Percentiles rank a stretch among this genome's conserved stretches.
Evolutionary conservation across 2,113 vertebrate species (phyloP).

Genomic region (Artemisiospiza belli): DNA sequence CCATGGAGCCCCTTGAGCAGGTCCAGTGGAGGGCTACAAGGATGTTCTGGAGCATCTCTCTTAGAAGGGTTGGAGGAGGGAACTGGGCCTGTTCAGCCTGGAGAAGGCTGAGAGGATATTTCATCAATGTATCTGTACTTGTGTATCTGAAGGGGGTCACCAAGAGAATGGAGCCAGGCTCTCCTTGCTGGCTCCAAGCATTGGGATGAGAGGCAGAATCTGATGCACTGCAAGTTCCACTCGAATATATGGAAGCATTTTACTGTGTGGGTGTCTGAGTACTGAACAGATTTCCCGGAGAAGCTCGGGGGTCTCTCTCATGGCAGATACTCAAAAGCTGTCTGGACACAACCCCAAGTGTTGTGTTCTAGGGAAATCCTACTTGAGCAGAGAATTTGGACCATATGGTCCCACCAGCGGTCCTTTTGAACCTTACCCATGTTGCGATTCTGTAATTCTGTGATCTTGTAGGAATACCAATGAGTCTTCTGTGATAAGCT

Average conservation of each 20-base stretch:
- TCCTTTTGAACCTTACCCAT: background rate
- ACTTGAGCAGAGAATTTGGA: background rate
- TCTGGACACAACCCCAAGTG: background rate
- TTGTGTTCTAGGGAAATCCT: background rate
- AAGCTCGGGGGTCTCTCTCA: background rate
- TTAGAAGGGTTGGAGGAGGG: background rate
- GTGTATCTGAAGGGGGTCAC: fast-evolving
- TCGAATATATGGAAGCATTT: background rate
- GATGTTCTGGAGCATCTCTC: background rate
- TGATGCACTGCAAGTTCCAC: background rate
- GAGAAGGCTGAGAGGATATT: background rate
- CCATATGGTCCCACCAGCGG: background rate
- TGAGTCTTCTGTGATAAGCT: background rate
- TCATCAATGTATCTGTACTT: background rate
- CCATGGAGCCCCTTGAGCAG: background rate
- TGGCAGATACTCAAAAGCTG: background rate
- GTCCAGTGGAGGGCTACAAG: background rate
- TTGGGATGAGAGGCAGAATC: background rate
- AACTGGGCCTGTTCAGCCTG: background rate
- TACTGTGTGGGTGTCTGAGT: background rate
- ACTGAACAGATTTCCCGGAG: background rate
- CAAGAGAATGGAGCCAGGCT: background rate
- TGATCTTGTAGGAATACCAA: background rate
- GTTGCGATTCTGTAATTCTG: background rate
- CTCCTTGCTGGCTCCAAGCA: background rate